Percentiles rank a stretch among this genome's conserved stretches.
These are phyloP conservation scores for Pterocles gutturalis DNA, from an alignment of 2,113 vertebrate species.

Conservation along the genomic window DNA sequence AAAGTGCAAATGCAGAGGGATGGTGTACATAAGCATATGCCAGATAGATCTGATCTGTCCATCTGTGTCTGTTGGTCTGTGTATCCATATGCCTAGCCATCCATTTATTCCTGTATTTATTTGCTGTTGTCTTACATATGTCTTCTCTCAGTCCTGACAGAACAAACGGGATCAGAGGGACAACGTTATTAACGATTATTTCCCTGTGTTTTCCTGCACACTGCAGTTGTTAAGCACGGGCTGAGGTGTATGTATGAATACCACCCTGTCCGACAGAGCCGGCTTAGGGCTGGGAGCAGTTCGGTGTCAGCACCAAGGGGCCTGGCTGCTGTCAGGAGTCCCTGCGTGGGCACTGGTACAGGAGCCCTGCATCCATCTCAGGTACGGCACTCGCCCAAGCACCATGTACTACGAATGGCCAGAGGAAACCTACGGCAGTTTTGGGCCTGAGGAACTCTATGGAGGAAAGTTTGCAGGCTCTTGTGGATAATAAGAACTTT, in stretches of 20 bases:
- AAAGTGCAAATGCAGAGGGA: not conserved
- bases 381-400: not conserved
- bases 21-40: not conserved
- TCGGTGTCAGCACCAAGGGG: not conserved
- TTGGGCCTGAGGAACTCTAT: not conserved
- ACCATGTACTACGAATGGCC: fast-evolving
- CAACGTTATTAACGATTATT: not conserved
- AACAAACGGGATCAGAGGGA: not conserved
- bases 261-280: not conserved
- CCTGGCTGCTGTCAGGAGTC: fast-evolving
- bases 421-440: fast-evolving
- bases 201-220: not conserved
- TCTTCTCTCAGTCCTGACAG: not conserved
- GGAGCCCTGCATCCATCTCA: not conserved
- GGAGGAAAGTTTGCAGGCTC: not conserved
- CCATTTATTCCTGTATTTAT: not conserved
- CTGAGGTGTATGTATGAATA: not conserved
- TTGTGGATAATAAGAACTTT: not conserved
- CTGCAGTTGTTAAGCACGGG: not conserved
- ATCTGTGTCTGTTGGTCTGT: not conserved
- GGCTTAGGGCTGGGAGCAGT: not conserved
- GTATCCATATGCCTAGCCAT: not conserved
- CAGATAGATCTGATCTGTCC: not conserved
- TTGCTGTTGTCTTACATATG: not conserved
- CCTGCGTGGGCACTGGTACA: fast-evolving